These are phyloP conservation scores for Fragum whitleyi DNA, from an alignment of 2,888 invertebrate genomes.

Conservation along the genomic window DNA sequence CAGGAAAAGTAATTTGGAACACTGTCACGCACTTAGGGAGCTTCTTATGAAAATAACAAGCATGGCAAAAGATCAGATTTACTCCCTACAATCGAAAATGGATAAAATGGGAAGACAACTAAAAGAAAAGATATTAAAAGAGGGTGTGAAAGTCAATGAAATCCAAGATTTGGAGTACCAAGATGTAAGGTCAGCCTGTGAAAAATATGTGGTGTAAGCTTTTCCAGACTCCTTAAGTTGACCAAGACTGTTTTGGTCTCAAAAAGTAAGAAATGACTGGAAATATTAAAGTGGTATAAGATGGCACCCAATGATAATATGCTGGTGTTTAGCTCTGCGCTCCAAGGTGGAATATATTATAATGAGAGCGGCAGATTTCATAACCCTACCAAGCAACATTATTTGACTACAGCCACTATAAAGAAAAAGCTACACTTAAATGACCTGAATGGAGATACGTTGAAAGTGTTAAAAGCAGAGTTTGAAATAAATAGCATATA, in stretches of 20 bases:
- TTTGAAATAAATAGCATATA: slow-evolving; percentile 33
- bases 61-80: slow-evolving; percentile 10
- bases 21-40: not conserved
- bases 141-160: slow-evolving; percentile 6
- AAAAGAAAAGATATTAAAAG: not conserved
- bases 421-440: slow-evolving; percentile 39
- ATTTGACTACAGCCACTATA: slow-evolving; percentile 57
- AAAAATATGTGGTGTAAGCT: slow-evolving; percentile 8
- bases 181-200: slow-evolving; percentile 19
- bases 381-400: slow-evolving; percentile 52
- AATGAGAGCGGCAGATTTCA: slow-evolving; percentile 34
- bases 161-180: not conserved
- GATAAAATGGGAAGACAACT: slow-evolving; percentile 1
- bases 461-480: slow-evolving; percentile 41
- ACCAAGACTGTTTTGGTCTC: slow-evolving; percentile 23
- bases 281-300: slow-evolving; percentile 27
- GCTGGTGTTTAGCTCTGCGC: slow-evolving; percentile 39
- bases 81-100: not conserved
- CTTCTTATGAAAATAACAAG: not conserved
- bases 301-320: slow-evolving; percentile 54
- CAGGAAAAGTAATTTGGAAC: not conserved
- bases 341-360: slow-evolving; percentile 35
- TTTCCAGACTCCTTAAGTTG: slow-evolving; percentile 6
- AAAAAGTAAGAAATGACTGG: not conserved
- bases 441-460: slow-evolving; percentile 36